Evolutionary conservation across 2,113 vertebrate genomes (phyloP).

Genomic region (Silurus meridionalis): DNA sequence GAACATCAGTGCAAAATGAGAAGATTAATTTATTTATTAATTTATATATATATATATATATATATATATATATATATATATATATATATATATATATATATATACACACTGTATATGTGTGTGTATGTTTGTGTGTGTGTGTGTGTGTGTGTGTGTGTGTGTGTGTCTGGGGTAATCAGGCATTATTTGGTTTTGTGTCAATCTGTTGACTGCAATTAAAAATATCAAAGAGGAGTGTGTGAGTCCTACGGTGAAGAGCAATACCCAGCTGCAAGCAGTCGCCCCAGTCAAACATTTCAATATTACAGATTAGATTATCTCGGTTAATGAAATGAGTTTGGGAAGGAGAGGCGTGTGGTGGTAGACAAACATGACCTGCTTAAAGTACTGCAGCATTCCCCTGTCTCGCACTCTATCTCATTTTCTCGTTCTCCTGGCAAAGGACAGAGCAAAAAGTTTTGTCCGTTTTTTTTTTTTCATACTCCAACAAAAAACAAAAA

Average conservation of each 20-base stretch:
- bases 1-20: background rate
- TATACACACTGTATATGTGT: too few species aligned
- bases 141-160: background rate
- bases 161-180: slow-evolving; percentile 4
- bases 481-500: background rate
- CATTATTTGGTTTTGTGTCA: slow-evolving; percentile 40
- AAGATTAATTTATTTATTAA: background rate
- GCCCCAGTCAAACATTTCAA: slow-evolving; percentile 45
- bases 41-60: too few species aligned
- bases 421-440: slow-evolving; percentile 1
- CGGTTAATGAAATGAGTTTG: slow-evolving; percentile 45
- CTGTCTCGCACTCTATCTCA: background rate
- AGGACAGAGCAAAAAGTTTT: background rate
- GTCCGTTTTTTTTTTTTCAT: background rate
- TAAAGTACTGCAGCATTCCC: slow-evolving; percentile 15
- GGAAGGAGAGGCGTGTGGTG: slow-evolving; percentile 35
- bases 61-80: too few species aligned
- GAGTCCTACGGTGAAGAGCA: slow-evolving; percentile 32
- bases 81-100: too few species aligned
- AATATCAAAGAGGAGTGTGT: slow-evolving; percentile 46
- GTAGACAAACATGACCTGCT: slow-evolving; percentile 38
- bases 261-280: slow-evolving; percentile 30
- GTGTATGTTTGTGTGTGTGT: background rate
- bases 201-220: slow-evolving; percentile 46
- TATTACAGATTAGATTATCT: slow-evolving; percentile 51